Base-by-base conservation (phyloP, 2,888 invertebrate genomes). In the Teleiodes luculella region DNA sequence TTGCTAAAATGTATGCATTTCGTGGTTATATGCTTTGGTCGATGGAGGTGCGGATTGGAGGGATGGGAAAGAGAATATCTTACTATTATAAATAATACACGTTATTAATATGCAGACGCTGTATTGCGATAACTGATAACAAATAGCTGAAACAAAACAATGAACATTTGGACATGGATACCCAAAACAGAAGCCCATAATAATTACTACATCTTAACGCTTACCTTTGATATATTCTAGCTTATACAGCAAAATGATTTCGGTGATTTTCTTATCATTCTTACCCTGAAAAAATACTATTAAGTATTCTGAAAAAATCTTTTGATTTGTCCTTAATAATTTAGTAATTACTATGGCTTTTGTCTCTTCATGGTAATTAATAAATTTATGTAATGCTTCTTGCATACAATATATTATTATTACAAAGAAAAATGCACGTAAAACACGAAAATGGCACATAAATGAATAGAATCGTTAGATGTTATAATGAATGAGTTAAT, bases 231-330 rank as follows among this genome's bases (percentile, higher is more conserved):
- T 28, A 56, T 67, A 63, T 56, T 80, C n/a, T 83, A 85, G 66
- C 75, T 67, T 74, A 86, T 83, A 82, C 83, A 77, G 84, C 83
- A 86, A 83, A 83, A 81, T 39, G 84, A 85, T 77, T 87, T 43
- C 13, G 20, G 43, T 10, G 43, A n/a, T 43, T 43, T 86, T 80
- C 80, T 85, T 80, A 84, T 75, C 76, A 86, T 73, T 60, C 85
- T 81, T 70, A 79, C 68, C 75, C 86, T 86, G 85, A 68, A 86
- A 86, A 67, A 72, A 73, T 58, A 74, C 6, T 4, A 3, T 24
- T 24, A 24, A 6, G 62, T 63, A 62, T 59, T 56, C 59, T 55
- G 54, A n/a, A n/a, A n/a, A n/a, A n/a, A n/a, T n/a, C n/a, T n/a
- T 50, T 52, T 30, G 35, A 24, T 24, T 24, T n/a, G n/a, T 24